Base-by-base conservation (phyloP, 2,113 vertebrate species). In the Formicarius rufipectus region DNA sequence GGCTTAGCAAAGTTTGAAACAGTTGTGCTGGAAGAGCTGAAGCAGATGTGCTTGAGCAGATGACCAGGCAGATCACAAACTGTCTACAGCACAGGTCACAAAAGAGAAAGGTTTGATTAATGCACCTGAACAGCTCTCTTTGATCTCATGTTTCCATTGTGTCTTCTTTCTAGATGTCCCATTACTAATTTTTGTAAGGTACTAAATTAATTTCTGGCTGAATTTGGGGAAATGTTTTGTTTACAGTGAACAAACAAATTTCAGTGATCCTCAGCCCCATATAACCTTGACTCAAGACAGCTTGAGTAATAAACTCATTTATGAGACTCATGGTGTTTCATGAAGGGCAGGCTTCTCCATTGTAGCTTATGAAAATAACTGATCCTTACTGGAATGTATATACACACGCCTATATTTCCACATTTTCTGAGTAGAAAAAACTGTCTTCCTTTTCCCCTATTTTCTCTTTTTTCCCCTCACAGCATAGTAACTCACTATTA, bases 271-370 rank as follows among this genome's bases (percentile, higher is more conserved):
- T 80, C 35, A 76, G n/a, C 23, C 37, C 28, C 56, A 6, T 40
- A 45, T 42, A 73, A 58, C 21, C 58, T 50, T 62, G n/a, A 39
- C 12, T 53, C 8, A 44, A 60, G 19, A 39, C 0, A 64, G 62
- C 30, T 16, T 59, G 44, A 49, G 28, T 42, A 67, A 23, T 18
- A 72, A 78, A 28, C 10, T 40, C 17, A 62, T 30, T 28, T 62
- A 39, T 39, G 60, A 40, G 28, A 62, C 31, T n/a, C 55, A 8
- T 8, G 20, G 45, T 0, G 0, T 73, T 88, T 75, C 40, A 47
- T 19, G 27, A 86, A 44, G 28, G 33, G 39, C 53, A 85, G 47
- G 25, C 6, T 91, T 84, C 35, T 63, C 52, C 60, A 14, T 12
- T 42, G 16, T 20, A 88, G 62, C 20, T 37, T 60, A 40, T 40